Base-by-base conservation (phyloP, 2,113 vertebrate species). In the Etia nguti region DNA sequence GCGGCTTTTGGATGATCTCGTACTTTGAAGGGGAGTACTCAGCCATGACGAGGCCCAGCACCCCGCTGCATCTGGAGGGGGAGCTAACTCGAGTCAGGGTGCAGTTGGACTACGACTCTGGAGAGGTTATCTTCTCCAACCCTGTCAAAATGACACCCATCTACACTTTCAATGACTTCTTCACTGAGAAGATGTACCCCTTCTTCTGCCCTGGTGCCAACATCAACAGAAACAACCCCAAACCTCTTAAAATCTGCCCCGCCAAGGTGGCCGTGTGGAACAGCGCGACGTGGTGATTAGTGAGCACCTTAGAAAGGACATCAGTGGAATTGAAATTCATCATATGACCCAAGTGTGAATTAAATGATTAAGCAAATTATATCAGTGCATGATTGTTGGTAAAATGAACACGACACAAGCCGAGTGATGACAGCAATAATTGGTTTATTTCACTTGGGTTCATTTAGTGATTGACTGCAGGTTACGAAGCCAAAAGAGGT, bases 151-250 rank as follows among this genome's bases (percentile, higher is more conserved):
- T 96, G 94, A 94, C 57, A 2, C 82, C 89, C 60, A 92, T 97
- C 86, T 96, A 97, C 94, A 95, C 95, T 60, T 96, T 97, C 73
- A 86, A 10, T 0, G 95, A 91, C 84, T 86, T 88, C 82, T 97
- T 97, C 87, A 95, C 94, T 3, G 95, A 96, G 86, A 96, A 79
- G 87, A 95, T 97, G 93, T 97, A 93, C 86, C 96, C 97, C 11
- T 96, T 97, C 90, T 96, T 97, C 93, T 96, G 96, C 88, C 96
- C 96, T 1, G 96, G 97, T 4, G 95, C 96, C 24, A 97, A 97
- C 90, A 95, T 97, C 62, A 96, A 96, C 2, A 93, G 96, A 7
- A 96, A 95, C 77, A 97, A 97, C 89, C 93, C 94, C 34, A 92
- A 92, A 3, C 95, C 96, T 1, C 93, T 97, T 9, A 95, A 95